phyloP scores from a whole-genome alignment of 2,797 vertebrate genomes.

The Hemibagrus guttatus region DNA sequence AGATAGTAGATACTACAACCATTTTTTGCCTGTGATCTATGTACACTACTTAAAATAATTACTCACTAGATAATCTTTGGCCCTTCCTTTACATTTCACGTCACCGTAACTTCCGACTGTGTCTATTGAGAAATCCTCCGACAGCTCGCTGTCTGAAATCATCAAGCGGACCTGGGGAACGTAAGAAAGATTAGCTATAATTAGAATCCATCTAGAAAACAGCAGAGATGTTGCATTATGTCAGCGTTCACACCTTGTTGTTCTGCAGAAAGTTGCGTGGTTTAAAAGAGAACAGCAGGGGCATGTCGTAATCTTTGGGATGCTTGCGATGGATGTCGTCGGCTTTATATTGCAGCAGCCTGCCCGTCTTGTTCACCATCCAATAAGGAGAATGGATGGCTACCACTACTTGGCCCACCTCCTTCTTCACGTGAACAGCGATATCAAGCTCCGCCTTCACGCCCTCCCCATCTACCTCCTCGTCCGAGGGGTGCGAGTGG shows the following conservation, averaged over 20 bases:
- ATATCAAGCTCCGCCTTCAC: slow-evolving; percentile 86
- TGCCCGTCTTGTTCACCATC: slow-evolving; percentile 96
- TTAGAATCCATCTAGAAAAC: not conserved
- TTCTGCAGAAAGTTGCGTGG: slow-evolving; percentile 91
- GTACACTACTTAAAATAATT: not conserved
- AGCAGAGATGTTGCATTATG: not conserved
- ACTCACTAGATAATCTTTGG: slow-evolving; percentile 90
- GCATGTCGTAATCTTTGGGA: slow-evolving; percentile 89
- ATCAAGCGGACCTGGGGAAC: slow-evolving; percentile 88
- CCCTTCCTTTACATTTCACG: slow-evolving; percentile 90
- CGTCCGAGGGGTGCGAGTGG: slow-evolving; percentile 74
- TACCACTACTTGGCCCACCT: slow-evolving; percentile 81
- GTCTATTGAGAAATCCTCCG: slow-evolving; percentile 94
- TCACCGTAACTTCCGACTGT: slow-evolving; percentile 95
- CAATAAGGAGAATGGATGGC: slow-evolving; percentile 93
- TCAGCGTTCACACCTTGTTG: slow-evolving; percentile 83
- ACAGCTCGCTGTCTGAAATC: slow-evolving; percentile 94
- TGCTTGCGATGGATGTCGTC: slow-evolving; percentile 97
- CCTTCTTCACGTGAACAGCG: slow-evolving; percentile 86
- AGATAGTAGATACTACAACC: not conserved
- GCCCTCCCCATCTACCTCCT: slow-evolving; percentile 75
- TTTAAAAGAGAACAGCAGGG: slow-evolving; percentile 95
- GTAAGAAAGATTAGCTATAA: not conserved
- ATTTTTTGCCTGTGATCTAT: not conserved
- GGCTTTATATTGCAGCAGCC: slow-evolving; percentile 95